Base-by-base conservation (phyloP, 2,888 invertebrate species). In the Chironomus tentans region DNA sequence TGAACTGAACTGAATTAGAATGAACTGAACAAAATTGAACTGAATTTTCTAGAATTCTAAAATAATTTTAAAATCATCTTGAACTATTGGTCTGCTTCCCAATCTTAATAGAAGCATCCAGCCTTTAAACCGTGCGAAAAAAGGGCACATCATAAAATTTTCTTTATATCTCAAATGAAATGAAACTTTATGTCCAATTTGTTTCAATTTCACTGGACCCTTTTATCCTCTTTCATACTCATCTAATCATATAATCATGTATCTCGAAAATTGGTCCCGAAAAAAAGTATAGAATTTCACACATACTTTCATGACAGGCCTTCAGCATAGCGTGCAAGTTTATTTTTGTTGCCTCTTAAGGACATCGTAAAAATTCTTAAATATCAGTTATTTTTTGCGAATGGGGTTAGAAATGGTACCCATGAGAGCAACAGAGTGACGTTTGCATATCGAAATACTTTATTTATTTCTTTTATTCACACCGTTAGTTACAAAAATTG, bases 171-270 rank as follows among this genome's bases (percentile, higher is more conserved):
- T 68, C 38, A 61, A 62, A 21, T 72, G n/a, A 24, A 46, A 72
- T 72, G n/a, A 71, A 46, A 72, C 61, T 72, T 71, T 56, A 72
- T 72, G 72, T 72, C 62, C 72, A 72, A 72, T 72, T 72, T 72
- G 62, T 72, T 62, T 72, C 72, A 72, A 72, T 72, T 61, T 56
- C 28, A 38, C 61, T 38, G 61, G 28, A 65, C 65, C 65, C 65
- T 65, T 65, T 65, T 38, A 38, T 38, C 28, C 28, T 28, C 28
- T 13, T 24, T 15, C 50, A n/a, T 50, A 65, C 24, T 24, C 7
- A 7, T 21, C 5, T 62, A 24, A 56, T 56, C 56, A 18, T 13
- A 65, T 65, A 24, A 10, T 18, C 22, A 22, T 65, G 21, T 65
- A 65, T 65, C 15, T 50, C 4, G 50, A 56, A 56, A 56, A 56